Evolutionary conservation across 2,113 vertebrate species (phyloP).

Genomic region (Lampris megalopsis): DNA sequence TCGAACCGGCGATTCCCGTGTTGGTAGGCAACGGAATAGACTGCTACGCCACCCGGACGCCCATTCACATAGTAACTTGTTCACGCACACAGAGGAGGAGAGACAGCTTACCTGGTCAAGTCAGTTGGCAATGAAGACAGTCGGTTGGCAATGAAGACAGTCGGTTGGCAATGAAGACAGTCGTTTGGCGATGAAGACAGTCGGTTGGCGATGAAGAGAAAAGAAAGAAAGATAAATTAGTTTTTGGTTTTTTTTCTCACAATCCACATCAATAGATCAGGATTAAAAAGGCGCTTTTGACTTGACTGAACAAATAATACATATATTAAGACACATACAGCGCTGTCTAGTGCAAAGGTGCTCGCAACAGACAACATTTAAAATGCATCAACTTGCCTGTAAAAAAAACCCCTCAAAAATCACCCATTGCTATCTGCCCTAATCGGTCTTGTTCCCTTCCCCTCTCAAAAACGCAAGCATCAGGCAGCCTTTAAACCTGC

Average conservation of each 20-base stretch:
- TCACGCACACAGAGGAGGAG: background rate
- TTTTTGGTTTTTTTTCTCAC: background rate
- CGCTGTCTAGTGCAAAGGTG: background rate
- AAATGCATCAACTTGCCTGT: conserved; percentile 12
- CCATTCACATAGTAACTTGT: background rate
- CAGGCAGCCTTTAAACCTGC: conserved; percentile 26
- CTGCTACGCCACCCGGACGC: background rate
- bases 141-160: conserved; percentile 14
- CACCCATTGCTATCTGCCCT: background rate
- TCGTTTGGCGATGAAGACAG: conserved; percentile 12
- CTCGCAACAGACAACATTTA: conserved; percentile 42
- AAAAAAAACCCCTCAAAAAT: conserved; percentile 24
- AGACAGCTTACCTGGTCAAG: conserved; percentile 63
- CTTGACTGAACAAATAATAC: conserved; percentile 4
- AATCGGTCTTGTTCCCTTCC: background rate
- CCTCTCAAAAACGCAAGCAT: background rate
- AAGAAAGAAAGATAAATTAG: conserved; percentile 9
- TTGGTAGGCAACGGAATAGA: too few species aligned
- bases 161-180: background rate
- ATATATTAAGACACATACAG: background rate
- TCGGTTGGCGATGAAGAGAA: background rate
- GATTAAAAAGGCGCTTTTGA: conserved; percentile 18
- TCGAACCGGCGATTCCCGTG: too few species aligned
- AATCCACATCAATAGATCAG: background rate
- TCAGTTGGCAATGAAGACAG: background rate